Evolutionary conservation across 2,113 vertebrate genomes (phyloP).

Genomic region (Neoarius graeffei): DNA sequence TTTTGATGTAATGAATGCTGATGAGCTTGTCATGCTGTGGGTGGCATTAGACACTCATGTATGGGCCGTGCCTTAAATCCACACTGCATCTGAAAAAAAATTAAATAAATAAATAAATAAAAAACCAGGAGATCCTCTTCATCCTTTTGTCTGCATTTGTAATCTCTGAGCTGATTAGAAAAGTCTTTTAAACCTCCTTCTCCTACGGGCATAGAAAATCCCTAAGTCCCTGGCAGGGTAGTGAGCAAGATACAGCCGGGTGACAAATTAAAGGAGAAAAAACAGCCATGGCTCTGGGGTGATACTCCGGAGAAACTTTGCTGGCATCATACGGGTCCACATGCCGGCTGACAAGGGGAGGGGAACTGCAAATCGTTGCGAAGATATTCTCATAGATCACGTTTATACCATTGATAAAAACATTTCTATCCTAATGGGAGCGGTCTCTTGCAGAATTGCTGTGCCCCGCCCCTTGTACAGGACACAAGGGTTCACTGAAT

Average conservation of each 20-base stretch:
- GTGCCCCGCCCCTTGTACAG: not conserved
- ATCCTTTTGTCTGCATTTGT: conserved; percentile 61
- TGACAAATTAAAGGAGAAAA: not conserved
- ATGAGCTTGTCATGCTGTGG: conserved; percentile 39
- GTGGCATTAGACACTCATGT: conserved; percentile 41
- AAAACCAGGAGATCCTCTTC: conserved; percentile 59
- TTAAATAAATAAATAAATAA: not conserved
- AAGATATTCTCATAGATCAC: not conserved
- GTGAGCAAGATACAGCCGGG: not conserved
- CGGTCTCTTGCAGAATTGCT: not conserved
- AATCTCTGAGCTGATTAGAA: conserved; percentile 90
- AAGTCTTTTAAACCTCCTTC: conserved; percentile 71
- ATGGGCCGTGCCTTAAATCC: conserved; percentile 41
- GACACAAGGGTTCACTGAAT: not conserved
- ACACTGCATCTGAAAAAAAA: not conserved
- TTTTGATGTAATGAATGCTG: conserved; percentile 51
- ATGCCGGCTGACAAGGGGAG: not conserved
- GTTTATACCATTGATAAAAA: not conserved
- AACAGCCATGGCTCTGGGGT: not conserved
- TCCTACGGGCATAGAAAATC: conserved; percentile 36
- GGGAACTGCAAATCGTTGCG: not conserved
- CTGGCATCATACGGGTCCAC: not conserved
- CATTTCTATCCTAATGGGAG: not conserved
- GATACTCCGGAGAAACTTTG: not conserved
- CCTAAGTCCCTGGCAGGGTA: not conserved